Percentiles rank a stretch among this genome's conserved stretches.
Evolutionary conservation across 2,113 vertebrate species (phyloP).

Genomic region (Trogon surrucura): DNA sequence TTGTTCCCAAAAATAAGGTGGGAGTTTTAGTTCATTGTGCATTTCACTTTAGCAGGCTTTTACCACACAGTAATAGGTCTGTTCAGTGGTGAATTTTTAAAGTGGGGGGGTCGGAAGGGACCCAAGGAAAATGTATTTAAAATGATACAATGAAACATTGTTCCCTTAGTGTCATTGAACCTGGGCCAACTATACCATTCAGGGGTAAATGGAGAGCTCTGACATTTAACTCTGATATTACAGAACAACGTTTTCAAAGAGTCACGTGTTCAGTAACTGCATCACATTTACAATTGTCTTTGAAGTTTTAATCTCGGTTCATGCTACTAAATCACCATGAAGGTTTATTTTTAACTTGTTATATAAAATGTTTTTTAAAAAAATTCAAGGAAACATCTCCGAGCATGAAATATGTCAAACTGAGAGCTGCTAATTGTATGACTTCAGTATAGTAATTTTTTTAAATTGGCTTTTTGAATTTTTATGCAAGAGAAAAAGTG

Average conservation of each 20-base stretch:
- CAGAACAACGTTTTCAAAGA: constrained; percentile 43
- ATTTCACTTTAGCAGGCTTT: background rate
- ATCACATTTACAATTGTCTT: constrained; percentile 61
- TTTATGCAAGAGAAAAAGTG: background rate
- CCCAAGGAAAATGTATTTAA: constrained; percentile 33
- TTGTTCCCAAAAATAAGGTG: constrained; percentile 47
- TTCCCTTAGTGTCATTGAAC: constrained; percentile 58
- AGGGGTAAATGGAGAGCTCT: constrained; percentile 52
- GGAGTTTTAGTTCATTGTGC: background rate
- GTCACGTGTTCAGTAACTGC: constrained; percentile 40
- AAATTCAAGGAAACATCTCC: constrained; percentile 44
- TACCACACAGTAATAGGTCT: background rate
- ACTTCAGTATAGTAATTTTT: background rate
- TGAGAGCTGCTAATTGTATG: constrained; percentile 44
- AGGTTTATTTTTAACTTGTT: constrained; percentile 75
- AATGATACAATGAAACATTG: constrained; percentile 17
- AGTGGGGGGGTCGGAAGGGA: fast-evolving
- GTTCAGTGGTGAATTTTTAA: constrained; percentile 14
- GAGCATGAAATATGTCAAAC: constrained; percentile 47
- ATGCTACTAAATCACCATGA: constrained; percentile 67
- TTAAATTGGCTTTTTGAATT: background rate
- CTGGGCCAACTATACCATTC: constrained; percentile 35
- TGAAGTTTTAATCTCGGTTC: constrained; percentile 75
- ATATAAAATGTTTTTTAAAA: constrained; percentile 41
- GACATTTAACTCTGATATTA: constrained; percentile 71